Evolutionary conservation across 1,140 invertebrate genomes (phyloP), one percentile per base, ranked within the genome.

Genomic region (Triops longicaudatus): DNA sequence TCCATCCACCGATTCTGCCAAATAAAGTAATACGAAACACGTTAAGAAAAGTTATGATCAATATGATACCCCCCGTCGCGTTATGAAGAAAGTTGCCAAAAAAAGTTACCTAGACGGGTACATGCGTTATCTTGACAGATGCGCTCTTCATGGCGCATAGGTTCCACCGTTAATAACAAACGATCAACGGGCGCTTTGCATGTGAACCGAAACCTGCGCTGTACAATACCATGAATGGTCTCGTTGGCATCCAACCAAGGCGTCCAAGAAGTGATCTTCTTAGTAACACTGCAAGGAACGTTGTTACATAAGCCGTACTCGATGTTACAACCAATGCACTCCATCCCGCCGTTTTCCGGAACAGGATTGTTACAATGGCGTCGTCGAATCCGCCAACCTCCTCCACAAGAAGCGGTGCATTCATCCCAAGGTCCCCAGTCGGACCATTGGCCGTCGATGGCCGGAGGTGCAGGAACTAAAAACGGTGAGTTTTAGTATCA

Each of bases 171-270:
- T 0, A 91, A 84, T 76, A 86, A 81, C 9, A 84, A 84, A 11
- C 89, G 84, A 80, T 93, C 90, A 2, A 91, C 91, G 44, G 90
- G 91, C 0, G 92, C 92, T 28, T 89, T 88, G 81, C 94, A 96
- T 12, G 88, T 85, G 81, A 92, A 94, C 76, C 92, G 87, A 80
- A 89, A 93, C 76, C 93, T 86, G 76, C 90, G 90, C 81, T 95
- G 91, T 7, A 88, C 88, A 72, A 89, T 88, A 5, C 88, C 89
- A 11, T 87, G 85, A 73, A 85, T 86, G 2, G 85, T 85, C 1
- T 80, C 73, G 78, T 88, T 87, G 11, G 82, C 81, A 74, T 81
- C 78, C n/a, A 92, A 82, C 92, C 93, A 95, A 0, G 89, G 90
- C 0, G 92, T 93, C 92, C 92, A 94, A 1, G 87, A 82, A 0